Conservation (phyloP, 2,797 vertebrate genomes). For the Ctenopoma multispine region DNA sequence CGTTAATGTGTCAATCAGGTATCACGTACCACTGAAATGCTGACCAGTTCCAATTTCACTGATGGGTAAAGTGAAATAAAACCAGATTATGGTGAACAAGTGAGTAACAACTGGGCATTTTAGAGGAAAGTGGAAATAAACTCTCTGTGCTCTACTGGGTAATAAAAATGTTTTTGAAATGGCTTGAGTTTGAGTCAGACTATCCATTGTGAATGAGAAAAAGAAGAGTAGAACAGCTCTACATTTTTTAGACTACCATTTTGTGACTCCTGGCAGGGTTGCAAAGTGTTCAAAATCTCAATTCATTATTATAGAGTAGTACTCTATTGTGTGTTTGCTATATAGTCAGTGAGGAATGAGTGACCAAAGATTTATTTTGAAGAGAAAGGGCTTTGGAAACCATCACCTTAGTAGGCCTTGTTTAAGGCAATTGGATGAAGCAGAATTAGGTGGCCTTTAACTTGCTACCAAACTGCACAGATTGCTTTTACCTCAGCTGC, state of each 20-base stretch:
- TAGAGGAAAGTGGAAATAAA: too few species aligned
- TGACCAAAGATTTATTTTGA: neutral
- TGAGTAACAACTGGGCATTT: too few species aligned
- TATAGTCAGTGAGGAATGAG: too few species aligned
- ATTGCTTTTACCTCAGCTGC: neutral
- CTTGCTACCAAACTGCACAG: neutral
- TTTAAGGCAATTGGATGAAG: neutral
- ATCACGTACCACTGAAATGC: too few species aligned
- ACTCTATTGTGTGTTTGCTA: neutral
- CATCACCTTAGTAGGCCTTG: neutral
- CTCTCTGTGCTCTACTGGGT: too few species aligned
- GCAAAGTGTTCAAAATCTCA: neutral
- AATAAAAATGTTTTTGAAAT: neutral
- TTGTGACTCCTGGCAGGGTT: neutral
- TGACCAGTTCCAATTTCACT: too few species aligned
- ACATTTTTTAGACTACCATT: neutral
- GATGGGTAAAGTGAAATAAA: neutral
- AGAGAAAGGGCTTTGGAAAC: neutral
- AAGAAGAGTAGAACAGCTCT: neutral
- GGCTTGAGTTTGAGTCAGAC: too few species aligned
- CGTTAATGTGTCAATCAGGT: too few species aligned
- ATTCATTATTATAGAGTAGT: too few species aligned
- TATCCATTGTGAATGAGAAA: neutral
- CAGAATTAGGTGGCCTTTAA: neutral
- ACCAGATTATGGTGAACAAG: too few species aligned